Percentiles rank a stretch among this genome's conserved stretches.
Conservation (phyloP, 2,113 vertebrate genomes). For the Alosa alosa region DNA sequence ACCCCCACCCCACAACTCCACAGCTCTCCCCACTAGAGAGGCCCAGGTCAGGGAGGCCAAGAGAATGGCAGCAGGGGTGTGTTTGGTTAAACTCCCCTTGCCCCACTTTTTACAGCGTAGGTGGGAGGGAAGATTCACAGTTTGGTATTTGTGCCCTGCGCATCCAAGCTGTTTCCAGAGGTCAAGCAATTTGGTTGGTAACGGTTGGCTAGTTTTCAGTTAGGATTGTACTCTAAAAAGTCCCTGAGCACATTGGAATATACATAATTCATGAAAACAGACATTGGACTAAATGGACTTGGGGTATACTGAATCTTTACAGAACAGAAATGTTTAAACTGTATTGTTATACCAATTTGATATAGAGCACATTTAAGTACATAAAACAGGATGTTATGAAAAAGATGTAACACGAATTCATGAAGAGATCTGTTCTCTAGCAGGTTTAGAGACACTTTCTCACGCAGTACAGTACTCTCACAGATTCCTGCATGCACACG, state of each 20-base stretch:
- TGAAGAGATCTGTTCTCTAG: neutral
- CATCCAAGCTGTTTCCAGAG: neutral
- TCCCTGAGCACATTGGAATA: neutral
- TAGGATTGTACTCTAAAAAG: neutral
- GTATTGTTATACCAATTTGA: neutral
- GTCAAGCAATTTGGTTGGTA: neutral
- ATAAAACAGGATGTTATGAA: neutral
- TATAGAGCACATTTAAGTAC: neutral
- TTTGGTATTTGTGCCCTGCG: neutral
- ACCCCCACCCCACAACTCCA: neutral
- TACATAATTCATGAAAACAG: neutral
- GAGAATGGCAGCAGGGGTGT: neutral
- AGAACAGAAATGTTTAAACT: neutral
- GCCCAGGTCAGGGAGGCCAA: constrained; percentile 20
- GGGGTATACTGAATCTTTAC: neutral
- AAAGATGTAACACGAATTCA: neutral
- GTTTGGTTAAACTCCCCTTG: constrained; percentile 31
- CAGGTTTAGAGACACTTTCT: neutral
- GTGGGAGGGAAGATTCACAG: neutral
- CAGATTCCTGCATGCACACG: neutral
- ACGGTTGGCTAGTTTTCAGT: neutral
- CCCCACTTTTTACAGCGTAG: constrained; percentile 9
- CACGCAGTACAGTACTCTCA: neutral
- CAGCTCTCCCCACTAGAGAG: constrained; percentile 11
- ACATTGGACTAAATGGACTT: neutral